Evolutionary conservation across 2,797 vertebrate genomes (phyloP).

Genomic region (Manis pentadactyla): DNA sequence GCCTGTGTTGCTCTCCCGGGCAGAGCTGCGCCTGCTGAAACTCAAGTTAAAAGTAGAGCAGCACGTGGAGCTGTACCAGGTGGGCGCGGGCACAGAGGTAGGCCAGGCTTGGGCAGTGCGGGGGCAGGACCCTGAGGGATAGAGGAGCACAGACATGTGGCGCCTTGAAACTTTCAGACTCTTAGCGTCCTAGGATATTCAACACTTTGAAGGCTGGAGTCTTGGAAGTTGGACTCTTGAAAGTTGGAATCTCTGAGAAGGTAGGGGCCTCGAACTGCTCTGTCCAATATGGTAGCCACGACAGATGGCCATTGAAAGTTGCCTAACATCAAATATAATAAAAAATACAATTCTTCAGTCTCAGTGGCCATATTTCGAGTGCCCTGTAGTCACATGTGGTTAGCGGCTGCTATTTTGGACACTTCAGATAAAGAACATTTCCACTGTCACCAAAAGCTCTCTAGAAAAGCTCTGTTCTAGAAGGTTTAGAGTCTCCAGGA

Average conservation of each 20-base stretch:
- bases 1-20: constrained; percentile 87
- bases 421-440: neutral
- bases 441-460: neutral
- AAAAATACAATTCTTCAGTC: neutral
- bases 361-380: neutral
- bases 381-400: neutral
- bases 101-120: neutral
- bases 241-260: neutral
- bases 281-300: neutral
- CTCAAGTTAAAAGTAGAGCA: constrained; percentile 76
- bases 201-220: neutral
- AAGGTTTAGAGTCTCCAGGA: neutral
- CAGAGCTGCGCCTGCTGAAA: constrained; percentile 91
- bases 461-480: neutral
- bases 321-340: neutral
- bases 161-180: neutral
- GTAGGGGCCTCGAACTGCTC: neutral
- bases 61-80: constrained; percentile 92
- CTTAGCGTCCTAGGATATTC: neutral
- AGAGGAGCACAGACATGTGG: no score
- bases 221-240: neutral
- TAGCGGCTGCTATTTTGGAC: neutral
- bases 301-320: neutral
- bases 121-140: neutral
- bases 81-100: neutral